Percentiles rank a stretch among this genome's conserved stretches.
Evolutionary conservation across 2,797 vertebrate genomes (phyloP).

Genomic region (Gila robusta): DNA sequence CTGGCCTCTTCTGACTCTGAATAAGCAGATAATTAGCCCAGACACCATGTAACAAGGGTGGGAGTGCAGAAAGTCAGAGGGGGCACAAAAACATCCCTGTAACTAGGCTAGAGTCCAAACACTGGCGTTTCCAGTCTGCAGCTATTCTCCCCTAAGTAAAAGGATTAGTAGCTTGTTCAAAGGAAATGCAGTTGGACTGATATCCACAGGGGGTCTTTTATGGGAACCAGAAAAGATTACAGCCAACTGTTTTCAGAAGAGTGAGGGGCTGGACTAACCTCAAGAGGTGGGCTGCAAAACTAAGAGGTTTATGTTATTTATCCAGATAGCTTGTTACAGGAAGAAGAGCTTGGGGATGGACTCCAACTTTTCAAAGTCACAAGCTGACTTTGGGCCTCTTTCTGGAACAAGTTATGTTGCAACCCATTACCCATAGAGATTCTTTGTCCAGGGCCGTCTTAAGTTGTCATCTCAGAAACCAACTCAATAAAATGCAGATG

Average conservation of each 20-base stretch:
- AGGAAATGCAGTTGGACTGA: slow-evolving; percentile 75
- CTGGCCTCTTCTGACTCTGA: slow-evolving; percentile 60
- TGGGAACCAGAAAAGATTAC: slow-evolving; percentile 77
- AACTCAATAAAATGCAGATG: not conserved
- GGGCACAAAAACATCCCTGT: slow-evolving; percentile 48
- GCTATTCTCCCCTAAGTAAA: slow-evolving; percentile 70
- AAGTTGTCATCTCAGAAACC: not conserved
- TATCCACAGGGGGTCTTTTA: slow-evolving; percentile 69
- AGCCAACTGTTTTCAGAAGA: slow-evolving; percentile 61
- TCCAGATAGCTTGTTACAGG: slow-evolving; percentile 36
- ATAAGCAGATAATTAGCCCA: slow-evolving; percentile 64
- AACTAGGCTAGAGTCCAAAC: slow-evolving; percentile 55
- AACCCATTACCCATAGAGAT: not conserved
- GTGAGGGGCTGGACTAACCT: slow-evolving; percentile 49
- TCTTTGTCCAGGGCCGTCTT: not conserved
- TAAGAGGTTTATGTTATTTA: slow-evolving; percentile 55
- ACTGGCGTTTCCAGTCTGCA: slow-evolving; percentile 62
- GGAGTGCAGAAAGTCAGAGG: slow-evolving; percentile 49
- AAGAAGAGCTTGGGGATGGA: slow-evolving; percentile 28
- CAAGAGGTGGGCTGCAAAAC: slow-evolving; percentile 49
- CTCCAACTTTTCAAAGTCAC: slow-evolving; percentile 51
- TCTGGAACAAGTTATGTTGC: not conserved
- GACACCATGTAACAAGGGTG: slow-evolving; percentile 45
- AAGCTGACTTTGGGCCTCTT: slow-evolving; percentile 28
- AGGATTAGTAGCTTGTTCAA: slow-evolving; percentile 82